Evolutionary conservation across 2,888 invertebrate species (phyloP), one percentile per base, ranked within the genome.

Genomic region (Abrostola tripartita): DNA sequence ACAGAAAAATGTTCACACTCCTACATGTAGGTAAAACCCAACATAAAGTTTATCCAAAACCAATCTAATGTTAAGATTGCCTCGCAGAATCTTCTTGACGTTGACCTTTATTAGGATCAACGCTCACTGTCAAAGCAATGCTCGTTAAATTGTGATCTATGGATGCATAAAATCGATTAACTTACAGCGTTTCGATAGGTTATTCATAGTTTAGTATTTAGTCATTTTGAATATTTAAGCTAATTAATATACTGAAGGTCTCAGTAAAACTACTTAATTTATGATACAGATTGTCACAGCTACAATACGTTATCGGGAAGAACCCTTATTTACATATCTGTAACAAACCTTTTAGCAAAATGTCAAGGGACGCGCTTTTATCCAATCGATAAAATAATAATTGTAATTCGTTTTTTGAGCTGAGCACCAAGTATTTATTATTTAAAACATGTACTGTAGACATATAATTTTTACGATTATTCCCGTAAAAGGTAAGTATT

Each of bases 61-160:
- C 54, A 65, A 69, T 74, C 58, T 61, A 60, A 68, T 49, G 35
- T 58, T 58, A 62, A 60, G 51, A 62, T 65, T 60, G 49, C 56
- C 51, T 61, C 58, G 53, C 11, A 58, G 49, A 60, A 58, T 65
- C 57, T 44, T 52, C 59, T 74, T 51, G 54, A 12, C 8, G 54
- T 24, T 74, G 71, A 75, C 72, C 72, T 72, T 76, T 68, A 72
- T 68, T 58, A 65, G 61, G 57, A 61, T 52, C 67, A 61, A 53
- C 74, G 68, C 50, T 71, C 57, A 36, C 75, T 54, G 71, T 63
- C 76, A 75, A 71, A 68, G 59, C 58, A 68, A 36, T 51, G 62
- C 52, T 75, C 57, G 56, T 71, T 71, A 59, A 36, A 49, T 68
- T 71, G 35, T 71, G 68, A 61, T 71, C 47, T 52, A 63, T 65